Conservation (phyloP, 2,113 vertebrate genomes). For the Mormyrus lacerda region DNA sequence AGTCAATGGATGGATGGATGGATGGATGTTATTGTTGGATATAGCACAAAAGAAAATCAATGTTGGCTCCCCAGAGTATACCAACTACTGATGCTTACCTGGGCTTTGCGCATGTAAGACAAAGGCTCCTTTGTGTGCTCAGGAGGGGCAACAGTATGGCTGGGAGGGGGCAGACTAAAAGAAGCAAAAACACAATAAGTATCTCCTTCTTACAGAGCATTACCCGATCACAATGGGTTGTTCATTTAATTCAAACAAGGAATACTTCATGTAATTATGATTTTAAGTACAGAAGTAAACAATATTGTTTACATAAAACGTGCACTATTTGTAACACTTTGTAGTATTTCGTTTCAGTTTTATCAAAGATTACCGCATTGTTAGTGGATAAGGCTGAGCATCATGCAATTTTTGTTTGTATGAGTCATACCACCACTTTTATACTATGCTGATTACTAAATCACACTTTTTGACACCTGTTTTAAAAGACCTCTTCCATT, state of each 20-base stretch:
- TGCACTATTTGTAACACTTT: neutral
- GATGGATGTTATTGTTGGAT: neutral
- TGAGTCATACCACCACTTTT: neutral
- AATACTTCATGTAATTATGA: neutral
- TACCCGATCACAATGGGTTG: neutral
- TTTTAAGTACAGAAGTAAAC: neutral
- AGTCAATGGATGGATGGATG: too few relatives aligned
- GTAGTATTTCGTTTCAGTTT: neutral
- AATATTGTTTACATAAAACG: neutral
- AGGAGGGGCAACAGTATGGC: constrained; percentile 68
- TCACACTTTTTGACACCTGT: neutral
- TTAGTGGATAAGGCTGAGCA: neutral
- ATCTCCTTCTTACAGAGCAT: neutral
- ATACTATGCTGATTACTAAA: neutral
- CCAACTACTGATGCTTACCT: constrained; percentile 63
- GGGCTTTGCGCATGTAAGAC: constrained; percentile 90
- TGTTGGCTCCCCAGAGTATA: neutral
- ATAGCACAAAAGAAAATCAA: neutral
- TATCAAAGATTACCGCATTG: neutral
- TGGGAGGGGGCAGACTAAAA: constrained; percentile 69
- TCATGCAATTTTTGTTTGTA: neutral
- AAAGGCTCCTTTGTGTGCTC: constrained; percentile 91
- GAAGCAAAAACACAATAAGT: constrained; percentile 13
- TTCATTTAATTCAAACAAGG: neutral
- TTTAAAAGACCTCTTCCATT: neutral